Evolutionary conservation across 2,888 invertebrate genomes (phyloP), one percentile per base, ranked within the genome.

Genomic region (Ischnura elegans): DNA sequence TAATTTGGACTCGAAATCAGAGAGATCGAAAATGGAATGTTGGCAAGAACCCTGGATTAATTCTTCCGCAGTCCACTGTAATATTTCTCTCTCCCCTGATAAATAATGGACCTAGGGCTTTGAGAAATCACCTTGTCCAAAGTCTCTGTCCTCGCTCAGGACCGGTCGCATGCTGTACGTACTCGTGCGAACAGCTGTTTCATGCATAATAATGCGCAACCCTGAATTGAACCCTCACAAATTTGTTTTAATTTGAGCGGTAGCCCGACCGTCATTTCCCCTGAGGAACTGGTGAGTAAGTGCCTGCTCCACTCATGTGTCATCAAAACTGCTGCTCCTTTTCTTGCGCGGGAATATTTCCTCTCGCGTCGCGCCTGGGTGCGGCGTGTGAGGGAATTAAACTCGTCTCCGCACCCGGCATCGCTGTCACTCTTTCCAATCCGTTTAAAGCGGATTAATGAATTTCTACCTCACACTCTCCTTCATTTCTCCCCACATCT

Each of bases 381-480:
- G 36, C 16, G 10, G 29, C 1, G 76, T 36, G 16, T 16, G 76
- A 16, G 29, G 16, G 76, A 76, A 76, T 76, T 76, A 76, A 76
- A 36, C 76, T 29, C 13, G 8, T 76, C 61, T 36, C 76, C 36
- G 29, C 29, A 29, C 4, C 76, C 76, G 2, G 6, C 16, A 76
- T 76, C 76, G 36, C 76, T 76, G 76, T 76, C 76, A 76, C 76
- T 36, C 76, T 76, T 76, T 76, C 13, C 76, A 76, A 76, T 76
- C 76, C 76, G 29, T n/a, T 76, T 76, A 36, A 76, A 76, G 29
- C 29, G 76, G 76, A 76, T 76, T 76, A 76, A 76, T 76, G 36
- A 29, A 76, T 10, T 76, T 87, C 43, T 43, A 93, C 47, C 46
- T 84, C 94, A 94, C 94, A 90, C 94, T 94, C 85, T 90, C 87